Percentiles rank a stretch among this genome's conserved stretches.
These are phyloP conservation scores for Gnathonemus longibarbis DNA, from an alignment of 2,113 vertebrate genomes.

Conservation along the genomic window DNA sequence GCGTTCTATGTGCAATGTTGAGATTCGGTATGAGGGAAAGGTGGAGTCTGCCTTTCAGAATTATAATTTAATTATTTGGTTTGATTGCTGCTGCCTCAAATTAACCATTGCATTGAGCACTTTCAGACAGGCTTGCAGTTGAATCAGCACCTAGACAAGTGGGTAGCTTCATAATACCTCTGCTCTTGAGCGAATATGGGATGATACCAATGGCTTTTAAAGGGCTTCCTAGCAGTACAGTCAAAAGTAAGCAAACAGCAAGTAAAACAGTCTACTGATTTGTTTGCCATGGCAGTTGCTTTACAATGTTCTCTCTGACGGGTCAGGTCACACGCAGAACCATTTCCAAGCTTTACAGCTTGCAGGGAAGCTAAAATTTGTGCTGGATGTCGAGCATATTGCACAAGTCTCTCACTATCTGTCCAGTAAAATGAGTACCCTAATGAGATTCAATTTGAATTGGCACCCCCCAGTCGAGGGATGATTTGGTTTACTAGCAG, in stretches of 20 bases:
- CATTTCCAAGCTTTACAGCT: background rate
- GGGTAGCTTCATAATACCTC: background rate
- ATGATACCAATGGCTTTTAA: background rate
- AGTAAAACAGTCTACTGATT: background rate
- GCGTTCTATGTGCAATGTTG: background rate
- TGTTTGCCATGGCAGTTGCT: background rate
- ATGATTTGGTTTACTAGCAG: background rate
- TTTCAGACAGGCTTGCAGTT: background rate
- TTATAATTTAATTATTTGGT: background rate
- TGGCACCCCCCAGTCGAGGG: background rate
- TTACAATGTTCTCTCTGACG: background rate
- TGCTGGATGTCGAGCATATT: background rate
- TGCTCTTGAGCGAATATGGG: background rate
- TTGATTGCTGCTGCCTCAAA: background rate
- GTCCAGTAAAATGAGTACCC: background rate
- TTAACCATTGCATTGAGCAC: background rate
- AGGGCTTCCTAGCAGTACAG: background rate
- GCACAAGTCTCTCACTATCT: background rate
- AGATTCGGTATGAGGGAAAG: too few relatives aligned
- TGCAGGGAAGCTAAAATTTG: background rate
- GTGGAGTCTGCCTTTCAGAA: too few relatives aligned
- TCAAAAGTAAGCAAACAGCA: background rate
- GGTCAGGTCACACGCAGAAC: background rate
- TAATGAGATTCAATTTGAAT: background rate
- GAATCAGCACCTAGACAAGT: background rate